Percentiles rank a stretch among this genome's conserved stretches.
These are phyloP conservation scores for Acrobasis suavella DNA, from an alignment of 2,888 invertebrate species.

Conservation along the genomic window DNA sequence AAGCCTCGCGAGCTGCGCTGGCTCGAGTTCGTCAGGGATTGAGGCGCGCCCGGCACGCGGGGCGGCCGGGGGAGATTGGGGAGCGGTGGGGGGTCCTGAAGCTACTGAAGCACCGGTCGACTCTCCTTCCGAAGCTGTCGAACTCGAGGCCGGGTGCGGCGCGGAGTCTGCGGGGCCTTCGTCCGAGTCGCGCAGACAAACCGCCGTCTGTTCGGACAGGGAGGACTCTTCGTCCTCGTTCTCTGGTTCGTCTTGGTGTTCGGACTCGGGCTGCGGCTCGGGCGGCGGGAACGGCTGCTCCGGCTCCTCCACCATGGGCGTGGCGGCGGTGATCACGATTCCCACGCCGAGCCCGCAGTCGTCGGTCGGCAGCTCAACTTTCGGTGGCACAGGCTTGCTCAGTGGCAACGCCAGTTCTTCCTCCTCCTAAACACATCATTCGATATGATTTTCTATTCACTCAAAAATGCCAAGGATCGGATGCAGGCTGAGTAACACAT, in stretches of 20 bases:
- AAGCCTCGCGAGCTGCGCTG: slow-evolving; percentile 92
- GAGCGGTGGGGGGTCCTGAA: slow-evolving; percentile 80
- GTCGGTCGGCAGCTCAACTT: slow-evolving; percentile 67
- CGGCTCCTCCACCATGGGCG: slow-evolving; percentile 94
- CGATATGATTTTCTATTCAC: neutral
- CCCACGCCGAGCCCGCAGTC: slow-evolving; percentile 90
- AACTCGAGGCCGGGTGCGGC: slow-evolving; percentile 83
- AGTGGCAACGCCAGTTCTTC: slow-evolving; percentile 43
- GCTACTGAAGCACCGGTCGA: slow-evolving; percentile 83
- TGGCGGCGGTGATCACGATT: slow-evolving; percentile 96
- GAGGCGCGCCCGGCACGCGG: slow-evolving; percentile 90
- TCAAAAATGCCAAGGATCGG: neutral
- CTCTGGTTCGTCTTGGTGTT: slow-evolving; percentile 42
- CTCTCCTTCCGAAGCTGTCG: slow-evolving; percentile 86
- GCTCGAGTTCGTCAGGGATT: slow-evolving; percentile 94
- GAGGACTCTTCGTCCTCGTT: slow-evolving; percentile 75
- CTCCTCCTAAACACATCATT: slow-evolving; percentile 37
- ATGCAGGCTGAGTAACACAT: slow-evolving; percentile 12
- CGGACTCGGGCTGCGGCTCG: slow-evolving; percentile 43
- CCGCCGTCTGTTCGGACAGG: slow-evolving; percentile 75
- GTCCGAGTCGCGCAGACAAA: slow-evolving; percentile 70
- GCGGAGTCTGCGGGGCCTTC: slow-evolving; percentile 83
- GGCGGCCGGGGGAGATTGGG: slow-evolving; percentile 84
- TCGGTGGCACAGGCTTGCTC: slow-evolving; percentile 54
- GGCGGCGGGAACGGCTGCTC: slow-evolving; percentile 89